Evolutionary conservation across 2,797 vertebrate genomes (phyloP), one percentile per base, ranked within the genome.

Genomic region (Pelodytes ibericus): DNA sequence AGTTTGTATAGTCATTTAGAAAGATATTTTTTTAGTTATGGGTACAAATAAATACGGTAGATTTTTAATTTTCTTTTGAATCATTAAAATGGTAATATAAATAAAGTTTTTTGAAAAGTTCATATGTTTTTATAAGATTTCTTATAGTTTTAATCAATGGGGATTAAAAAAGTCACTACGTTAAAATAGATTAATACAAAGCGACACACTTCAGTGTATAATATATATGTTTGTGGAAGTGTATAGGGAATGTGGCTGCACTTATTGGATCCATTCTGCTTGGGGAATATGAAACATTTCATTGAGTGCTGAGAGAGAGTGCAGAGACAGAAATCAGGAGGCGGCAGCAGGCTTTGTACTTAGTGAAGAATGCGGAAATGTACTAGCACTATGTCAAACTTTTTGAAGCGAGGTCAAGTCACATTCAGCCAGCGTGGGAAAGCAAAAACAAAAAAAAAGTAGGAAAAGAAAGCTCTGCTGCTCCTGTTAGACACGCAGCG

Each of bases 351-450:
- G 86, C 95, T 97, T 98, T 98, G 95, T 97, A 96, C 95, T 97
- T 93, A 85, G 87, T 68, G 93, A 94, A 95, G 96, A 98, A 98
- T 98, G 96, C 96, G 96, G 96, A 98, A 98, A 97, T 95, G 95
- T 96, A 93, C 94, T 90, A 94, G 94, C 93, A 93, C 94, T 93
- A 92, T 98, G 96, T 97, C 96, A 97, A 95, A 96, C 94, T 94
- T 94, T 96, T 95, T 95, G 94, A 95, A 98, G 91, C 93, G 95
- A 95, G 96, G 96, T 96, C 95, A 97, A 94, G 91, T 91, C 95
- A 95, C 95, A 97, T 95, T 97, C 92, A 96, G 92, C 94, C 95
- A 94, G 95, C 96, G 95, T 98, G 96, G 96, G 96, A 98, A 98
- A 95, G 95, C 90, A 87, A 86, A 89, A 90, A 87, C 36, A 80